Base-by-base conservation (phyloP, 2,113 vertebrate genomes). In the Hiodon tergisus region DNA sequence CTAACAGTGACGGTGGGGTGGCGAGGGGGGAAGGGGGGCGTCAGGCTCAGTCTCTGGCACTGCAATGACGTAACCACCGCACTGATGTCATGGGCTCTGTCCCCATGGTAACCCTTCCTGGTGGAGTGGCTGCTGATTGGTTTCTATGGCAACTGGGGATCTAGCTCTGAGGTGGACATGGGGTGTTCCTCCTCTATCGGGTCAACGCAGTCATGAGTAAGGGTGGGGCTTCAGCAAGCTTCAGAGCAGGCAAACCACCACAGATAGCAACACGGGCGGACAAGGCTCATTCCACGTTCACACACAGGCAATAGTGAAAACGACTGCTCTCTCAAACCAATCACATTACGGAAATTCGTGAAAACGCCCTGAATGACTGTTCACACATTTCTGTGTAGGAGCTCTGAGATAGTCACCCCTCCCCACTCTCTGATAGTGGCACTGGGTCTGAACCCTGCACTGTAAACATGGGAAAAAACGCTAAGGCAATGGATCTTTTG, bases 101-200 rank as follows among this genome's bases (percentile, higher is more conserved):
- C 78, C 79, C 86, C 80, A 86, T 88, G 84, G 85, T 77, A 80
- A 87, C 86, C 67, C 61, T 71, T 82, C 81, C 31, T 31, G 31
- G 80, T 85, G 79, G 85, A 88, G 84, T 88, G 86, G 86, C 84
- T 89, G 85, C 81, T 80, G 81, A 84, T 82, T 81, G 80, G 84
- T 84, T 85, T 72, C 72, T 79, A 81, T 81, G 82, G 85, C 74
- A 86, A 87, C 85, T 83, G 31, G 57, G 67, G 73, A 73, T 74
- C 79, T 74, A 79, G 76, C 81, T 73, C 76, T 74, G 72, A 69
- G 68, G 78, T 78, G 71, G 72, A 80, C 4, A 31, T 14, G 57
- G 13, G 60, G 80, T 73, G 63, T 61, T 77, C 83, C 83, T 79
- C 79, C 79, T 63, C 57, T 77, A 55, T 72, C 71, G 31, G 67